Conservation (phyloP, 2,797 vertebrate genomes). For the Halcyon chelicuti region DNA sequence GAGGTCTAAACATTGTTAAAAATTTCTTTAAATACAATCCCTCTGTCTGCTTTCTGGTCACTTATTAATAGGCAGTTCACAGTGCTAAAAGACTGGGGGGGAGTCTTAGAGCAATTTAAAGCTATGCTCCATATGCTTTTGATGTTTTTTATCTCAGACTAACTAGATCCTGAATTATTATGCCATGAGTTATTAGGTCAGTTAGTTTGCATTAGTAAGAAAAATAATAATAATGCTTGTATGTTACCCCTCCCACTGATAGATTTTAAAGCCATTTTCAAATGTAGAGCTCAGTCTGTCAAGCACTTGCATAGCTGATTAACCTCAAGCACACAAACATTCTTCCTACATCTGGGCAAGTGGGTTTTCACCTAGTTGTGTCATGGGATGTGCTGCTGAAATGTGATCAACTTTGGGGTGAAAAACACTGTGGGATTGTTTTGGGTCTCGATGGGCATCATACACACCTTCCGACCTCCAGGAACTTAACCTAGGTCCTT, state of each 20-base stretch:
- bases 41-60: conserved; percentile 33
- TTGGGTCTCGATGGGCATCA: background rate
- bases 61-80: conserved; percentile 60
- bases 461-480: background rate
- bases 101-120: conserved; percentile 64
- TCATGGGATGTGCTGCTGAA: background rate
- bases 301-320: background rate
- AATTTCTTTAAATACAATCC: conserved; percentile 32
- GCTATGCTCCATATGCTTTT: conserved; percentile 56
- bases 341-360: background rate
- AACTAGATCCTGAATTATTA: conserved; percentile 54
- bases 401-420: rapidly evolving
- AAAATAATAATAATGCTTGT: background rate
- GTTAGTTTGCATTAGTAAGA: conserved; percentile 19
- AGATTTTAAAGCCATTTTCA: background rate
- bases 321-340: background rate
- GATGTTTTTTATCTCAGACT: conserved; percentile 48
- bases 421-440: background rate
- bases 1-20: conserved; percentile 20
- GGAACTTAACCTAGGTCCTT: background rate
- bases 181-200: conserved; percentile 44
- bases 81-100: background rate
- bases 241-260: background rate
- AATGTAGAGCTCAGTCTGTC: background rate
- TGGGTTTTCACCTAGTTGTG: background rate